Base-by-base conservation (phyloP, 2,797 vertebrate genomes). In the Epinephelus awoara region DNA sequence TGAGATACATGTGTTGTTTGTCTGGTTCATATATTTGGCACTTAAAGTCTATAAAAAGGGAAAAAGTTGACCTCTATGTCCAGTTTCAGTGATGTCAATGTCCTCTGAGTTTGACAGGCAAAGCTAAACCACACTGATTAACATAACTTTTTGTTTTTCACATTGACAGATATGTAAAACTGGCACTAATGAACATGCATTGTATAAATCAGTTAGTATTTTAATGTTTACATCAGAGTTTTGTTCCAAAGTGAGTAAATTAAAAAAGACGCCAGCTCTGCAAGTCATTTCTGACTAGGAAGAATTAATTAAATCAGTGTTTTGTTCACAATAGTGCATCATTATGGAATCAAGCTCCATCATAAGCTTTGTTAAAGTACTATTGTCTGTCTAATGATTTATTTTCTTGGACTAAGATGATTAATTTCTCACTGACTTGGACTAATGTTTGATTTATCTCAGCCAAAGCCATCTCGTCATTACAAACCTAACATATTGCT, bases 381-480 rank as follows among this genome's bases (percentile, higher is more conserved):
- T 19, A 13, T 50, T 50, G 23, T 56, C 15, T 80, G 71, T 19
- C 40, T 34, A 17, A 21, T 12, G 49, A 72, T 55, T 47, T 25
- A 27, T 49, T 52, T 61, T 40, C 27, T 27, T 71, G 44, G 49
- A 74, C 62, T 23, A 64, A 80, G 51, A 72, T 51, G 19, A 76
- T 88, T 82, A 68, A 79, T 75, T 81, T 67, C 54, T 68, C 72
- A 51, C 72, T 83, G 67, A 81, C 72, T 79, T 84, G 86, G 44
- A 84, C 75, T 72, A 82, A 68, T 72, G 47, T 91, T 70, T 57
- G 49, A 25, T 71, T 67, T 55, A 58, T 91, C 59, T 89, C 85
- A 88, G 86, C 91, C 93, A 93, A 94, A 94, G 92, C 87, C 76
- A 55, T 72, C 67, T 77, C 58, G 67, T 85, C 44, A 72, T 71